Base-by-base conservation (phyloP, 2,113 vertebrate genomes). In the Channa argus region DNA sequence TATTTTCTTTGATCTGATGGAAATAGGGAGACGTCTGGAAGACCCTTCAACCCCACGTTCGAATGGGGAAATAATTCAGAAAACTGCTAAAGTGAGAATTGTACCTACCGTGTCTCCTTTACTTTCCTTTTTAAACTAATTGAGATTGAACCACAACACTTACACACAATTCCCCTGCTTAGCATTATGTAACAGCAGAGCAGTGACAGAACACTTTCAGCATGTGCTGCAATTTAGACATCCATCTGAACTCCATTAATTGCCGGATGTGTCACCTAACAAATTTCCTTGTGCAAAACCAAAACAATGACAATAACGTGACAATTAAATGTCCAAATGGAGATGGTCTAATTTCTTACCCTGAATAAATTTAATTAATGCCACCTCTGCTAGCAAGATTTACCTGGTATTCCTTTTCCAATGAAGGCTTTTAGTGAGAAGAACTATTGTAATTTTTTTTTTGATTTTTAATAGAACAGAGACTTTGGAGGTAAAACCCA, bases 41-140 rank as follows among this genome's bases (percentile, higher is more conserved):
- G 74, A 76, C 12, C 15, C 71, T 34, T 66, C 70, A 64, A 60
- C 55, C n/a, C 41, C 82, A 33, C 86, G 70, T 50, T 47, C 87
- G 37, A 87, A 84, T 24, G 84, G 92, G 3, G 96, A 96, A 65
- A 94, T 89, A 60, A 92, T 95, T 73, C 98, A 99, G 80, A 96
- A 93, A 86, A 98, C 97, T 33, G 98, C 95, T 63, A 98, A 98
- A 95, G 98, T 99, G 92, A 92, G 86, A 37, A n/a, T 60, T n/a
- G 33, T 10, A 1, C 3, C 8, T 65, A 1, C 34, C 63, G 8
- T 39, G 0, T 41, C 5, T 63, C 5, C 15, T 36, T 43, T 24
- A 68, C 34, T 37, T 12, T 9, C 1, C 4, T 2, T 60, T 45
- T 38, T n/a, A 47, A 45, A 2, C 8, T 39, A n/a, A 59, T 49